Conservation (phyloP, 2,797 vertebrate species). For the Ptychadena robeensis region DNA sequence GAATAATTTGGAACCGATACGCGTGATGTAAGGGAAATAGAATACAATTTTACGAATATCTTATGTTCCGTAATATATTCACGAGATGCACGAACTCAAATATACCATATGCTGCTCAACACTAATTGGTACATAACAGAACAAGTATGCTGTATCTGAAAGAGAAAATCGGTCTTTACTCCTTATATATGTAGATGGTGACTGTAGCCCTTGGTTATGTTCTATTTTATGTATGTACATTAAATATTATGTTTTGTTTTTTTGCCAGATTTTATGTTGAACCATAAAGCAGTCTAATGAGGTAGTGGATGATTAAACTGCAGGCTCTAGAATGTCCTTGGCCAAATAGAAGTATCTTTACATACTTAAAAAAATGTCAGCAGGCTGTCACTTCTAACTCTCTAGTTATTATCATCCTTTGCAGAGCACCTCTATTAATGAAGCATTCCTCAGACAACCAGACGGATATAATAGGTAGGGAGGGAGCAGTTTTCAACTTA, state of each 20-base stretch:
- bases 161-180: not conserved
- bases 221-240: not conserved
- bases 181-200: not conserved
- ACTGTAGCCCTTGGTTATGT: not conserved
- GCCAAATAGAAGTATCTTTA: not conserved
- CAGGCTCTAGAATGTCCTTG: conserved; percentile 9
- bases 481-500: not conserved
- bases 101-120: too few species aligned
- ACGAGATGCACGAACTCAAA: too few species aligned
- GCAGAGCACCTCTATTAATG: not conserved
- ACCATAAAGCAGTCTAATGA: not conserved
- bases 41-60: too few species aligned
- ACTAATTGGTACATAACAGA: not conserved
- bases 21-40: too few species aligned
- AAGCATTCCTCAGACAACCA: not conserved
- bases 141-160: not conserved
- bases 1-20: too few species aligned
- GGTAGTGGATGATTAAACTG: not conserved
- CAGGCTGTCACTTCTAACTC: not conserved
- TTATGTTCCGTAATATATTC: too few species aligned
- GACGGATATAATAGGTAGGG: not conserved
- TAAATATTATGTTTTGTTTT: not conserved
- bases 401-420: too few species aligned
- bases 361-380: not conserved
- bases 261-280: not conserved